Evolutionary conservation across 1,140 invertebrate genomes (phyloP).

Genomic region (Achroia grisella): DNA sequence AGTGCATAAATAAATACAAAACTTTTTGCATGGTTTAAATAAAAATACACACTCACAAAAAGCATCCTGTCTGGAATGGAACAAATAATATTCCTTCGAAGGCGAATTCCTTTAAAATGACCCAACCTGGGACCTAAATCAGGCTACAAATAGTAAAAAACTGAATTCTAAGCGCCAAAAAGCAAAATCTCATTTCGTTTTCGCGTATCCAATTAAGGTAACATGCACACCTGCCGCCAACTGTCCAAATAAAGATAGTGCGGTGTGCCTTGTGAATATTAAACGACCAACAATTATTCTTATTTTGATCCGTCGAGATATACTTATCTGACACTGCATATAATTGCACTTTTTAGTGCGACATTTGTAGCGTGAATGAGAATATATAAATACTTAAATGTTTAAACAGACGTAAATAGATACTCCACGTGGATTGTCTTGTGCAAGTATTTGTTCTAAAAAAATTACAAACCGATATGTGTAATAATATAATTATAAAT

Average conservation of each 20-base stretch:
- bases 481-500: too few species aligned
- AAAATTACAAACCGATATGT: too few species aligned
- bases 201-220: slow-evolving; percentile 2
- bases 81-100: background rate
- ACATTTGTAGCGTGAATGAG: too few species aligned
- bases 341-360: too few species aligned
- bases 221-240: slow-evolving; percentile 3
- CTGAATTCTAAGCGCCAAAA: slow-evolving; percentile 5
- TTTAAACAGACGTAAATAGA: too few species aligned
- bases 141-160: slow-evolving; percentile 4
- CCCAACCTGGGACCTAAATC: slow-evolving; percentile 5
- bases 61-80: background rate
- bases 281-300: background rate
- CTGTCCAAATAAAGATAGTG: slow-evolving; percentile 7
- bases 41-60: background rate
- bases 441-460: too few species aligned
- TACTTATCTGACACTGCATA: too few species aligned
- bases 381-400: too few species aligned
- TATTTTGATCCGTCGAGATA: too few species aligned
- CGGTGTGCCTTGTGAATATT: slow-evolving; percentile 1
- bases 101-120: slow-evolving; percentile 2
- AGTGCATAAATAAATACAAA: background rate
- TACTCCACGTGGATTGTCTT: too few species aligned
- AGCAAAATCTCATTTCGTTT: slow-evolving; percentile 3
- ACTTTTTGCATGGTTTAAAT: too few species aligned